Evolutionary conservation across 2,888 invertebrate genomes (phyloP), one percentile per base, ranked within the genome.

Genomic region (Protophormia terraenovae): DNA sequence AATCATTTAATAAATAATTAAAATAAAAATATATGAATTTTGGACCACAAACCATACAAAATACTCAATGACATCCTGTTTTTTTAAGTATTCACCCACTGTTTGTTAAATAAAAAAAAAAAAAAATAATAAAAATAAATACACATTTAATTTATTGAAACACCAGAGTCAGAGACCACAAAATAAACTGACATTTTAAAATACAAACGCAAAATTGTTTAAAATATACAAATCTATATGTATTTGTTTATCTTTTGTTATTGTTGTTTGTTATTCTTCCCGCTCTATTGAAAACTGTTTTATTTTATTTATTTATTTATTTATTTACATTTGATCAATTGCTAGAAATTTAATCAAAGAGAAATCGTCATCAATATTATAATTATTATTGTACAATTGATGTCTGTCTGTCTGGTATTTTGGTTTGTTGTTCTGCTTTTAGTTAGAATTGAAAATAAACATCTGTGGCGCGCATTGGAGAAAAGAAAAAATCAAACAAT

Each of bases 271-370:
- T n/a, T n/a, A n/a, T n/a, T n/a, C n/a, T 66, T 47, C n/a, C 1
- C 14, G 3, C 27, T 27, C 16, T 29, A 22, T 14, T 38, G 7
- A 41, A 14, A 24, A 14, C n/a, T n/a, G n/a, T n/a, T n/a, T n/a
- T n/a, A n/a, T n/a, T n/a, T 41, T 27, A 8, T 67, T 35, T 50
- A 19, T 14, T 41, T 4, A 24, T 55, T 22, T 71, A n/a, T 19
- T 72, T 60, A 60, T 72, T 47, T 73, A 35, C 60, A 5, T 29
- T 38, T 47, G 45, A 60, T 47, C 45, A 73, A 62, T 47, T 73
- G 60, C 45, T 22, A 47, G 35, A 73, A 47, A 16, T 60, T 62
- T 73, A 73, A 73, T 73, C 60, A 47, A 47, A 62, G 32, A 62
- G 24, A 12, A 35, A n/a, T 69, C 47, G 35, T n/a, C 8, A 12